These are phyloP conservation scores for Uria aalge DNA, from an alignment of 2,113 vertebrate genomes.

Conservation along the genomic window DNA sequence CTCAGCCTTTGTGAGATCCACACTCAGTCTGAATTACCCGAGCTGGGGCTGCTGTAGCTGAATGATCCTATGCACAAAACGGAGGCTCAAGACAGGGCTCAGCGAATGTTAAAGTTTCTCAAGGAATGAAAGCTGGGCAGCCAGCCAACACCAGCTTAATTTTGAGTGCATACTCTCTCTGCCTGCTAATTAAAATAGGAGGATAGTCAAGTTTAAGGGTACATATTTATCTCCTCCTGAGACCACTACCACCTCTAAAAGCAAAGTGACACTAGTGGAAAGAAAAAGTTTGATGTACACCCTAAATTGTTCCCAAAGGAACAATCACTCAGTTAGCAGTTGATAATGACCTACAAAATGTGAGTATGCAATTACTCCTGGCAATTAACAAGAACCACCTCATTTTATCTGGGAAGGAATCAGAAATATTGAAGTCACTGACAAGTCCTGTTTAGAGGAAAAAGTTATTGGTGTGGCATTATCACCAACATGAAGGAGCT, in stretches of 20 bases:
- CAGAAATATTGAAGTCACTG: background rate
- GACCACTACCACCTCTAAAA: conserved; percentile 16
- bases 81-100: background rate
- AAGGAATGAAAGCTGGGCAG: conserved; percentile 31
- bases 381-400: background rate
- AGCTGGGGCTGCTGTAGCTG: background rate
- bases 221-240: conserved; percentile 35
- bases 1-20: background rate
- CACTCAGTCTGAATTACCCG: background rate
- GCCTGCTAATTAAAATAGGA: conserved; percentile 49
- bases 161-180: conserved; percentile 14
- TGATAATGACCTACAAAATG: conserved; percentile 9
- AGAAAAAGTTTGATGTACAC: background rate
- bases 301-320: background rate
- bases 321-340: background rate
- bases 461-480: background rate
- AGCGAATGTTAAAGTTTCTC: background rate
- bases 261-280: background rate
- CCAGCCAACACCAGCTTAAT: conserved; percentile 31
- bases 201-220: conserved; percentile 1
- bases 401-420: background rate
- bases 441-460: background rate
- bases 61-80: background rate
- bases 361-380: background rate
- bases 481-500: background rate